Evolutionary conservation across 1,140 invertebrate species (phyloP).

Genomic region (Pachypsylla venusta): DNA sequence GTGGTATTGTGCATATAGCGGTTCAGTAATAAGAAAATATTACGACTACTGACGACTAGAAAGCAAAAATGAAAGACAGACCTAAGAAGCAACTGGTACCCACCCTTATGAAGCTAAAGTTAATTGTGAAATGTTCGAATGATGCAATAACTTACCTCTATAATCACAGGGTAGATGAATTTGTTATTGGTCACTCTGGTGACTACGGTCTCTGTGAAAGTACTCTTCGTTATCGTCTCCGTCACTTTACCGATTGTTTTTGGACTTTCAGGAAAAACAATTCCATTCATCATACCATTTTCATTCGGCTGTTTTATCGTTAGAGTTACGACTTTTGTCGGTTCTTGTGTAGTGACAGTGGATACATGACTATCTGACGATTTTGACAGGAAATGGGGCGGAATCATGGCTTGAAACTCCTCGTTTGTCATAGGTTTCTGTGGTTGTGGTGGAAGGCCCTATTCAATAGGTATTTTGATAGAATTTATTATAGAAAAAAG

Average conservation of each 20-base stretch:
- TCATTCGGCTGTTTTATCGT: slow-evolving; percentile 49
- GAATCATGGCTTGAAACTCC: slow-evolving; percentile 86
- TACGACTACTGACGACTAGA: too few species aligned
- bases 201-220: slow-evolving; percentile 83
- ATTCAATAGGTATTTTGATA: slow-evolving; percentile 3
- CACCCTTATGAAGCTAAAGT: too few species aligned
- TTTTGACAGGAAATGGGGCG: slow-evolving; percentile 58
- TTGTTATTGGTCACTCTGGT: slow-evolving; percentile 84
- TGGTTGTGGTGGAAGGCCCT: slow-evolving; percentile 34
- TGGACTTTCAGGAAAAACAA: slow-evolving; percentile 64
- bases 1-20: too few species aligned
- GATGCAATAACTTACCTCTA: slow-evolving; percentile 53
- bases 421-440: slow-evolving; percentile 73
- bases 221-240: slow-evolving; percentile 85
- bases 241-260: slow-evolving; percentile 69
- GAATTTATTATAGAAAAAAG: background rate
- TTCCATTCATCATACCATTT: slow-evolving; percentile 33
- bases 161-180: slow-evolving; percentile 60
- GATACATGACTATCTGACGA: slow-evolving; percentile 10
- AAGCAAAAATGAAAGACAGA: too few species aligned
- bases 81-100: too few species aligned
- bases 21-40: too few species aligned
- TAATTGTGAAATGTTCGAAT: too few species aligned
- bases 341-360: slow-evolving; percentile 14
- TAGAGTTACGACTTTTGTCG: slow-evolving; percentile 39